These are phyloP conservation scores for Sciurus vulgaris DNA, from an alignment of 2,797 vertebrate species.

Conservation along the genomic window DNA sequence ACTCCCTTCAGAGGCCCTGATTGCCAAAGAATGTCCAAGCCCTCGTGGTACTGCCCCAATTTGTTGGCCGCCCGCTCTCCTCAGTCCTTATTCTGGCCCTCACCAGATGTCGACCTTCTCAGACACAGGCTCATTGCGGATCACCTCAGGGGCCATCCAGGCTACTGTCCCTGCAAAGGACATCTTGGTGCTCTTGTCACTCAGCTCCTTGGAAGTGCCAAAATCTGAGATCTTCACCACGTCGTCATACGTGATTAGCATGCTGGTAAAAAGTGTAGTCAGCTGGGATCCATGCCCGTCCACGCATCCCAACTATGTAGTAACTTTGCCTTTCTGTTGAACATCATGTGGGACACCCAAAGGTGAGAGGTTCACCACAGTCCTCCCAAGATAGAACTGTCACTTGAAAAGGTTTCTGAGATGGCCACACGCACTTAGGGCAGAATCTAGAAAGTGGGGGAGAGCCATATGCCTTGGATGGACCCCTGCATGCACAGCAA, in stretches of 20 bases:
- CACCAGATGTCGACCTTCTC: conserved; percentile 99
- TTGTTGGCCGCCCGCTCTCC: not conserved
- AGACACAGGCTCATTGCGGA: conserved; percentile 97
- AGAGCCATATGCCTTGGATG: not conserved
- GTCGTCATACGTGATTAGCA: conserved; percentile 98
- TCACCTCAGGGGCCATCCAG: conserved; percentile 99
- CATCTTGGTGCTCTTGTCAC: conserved; percentile 99
- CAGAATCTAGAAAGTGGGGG: not conserved
- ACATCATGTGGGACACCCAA: conserved; percentile 9
- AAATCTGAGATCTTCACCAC: conserved; percentile 99
- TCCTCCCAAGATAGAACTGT: not conserved
- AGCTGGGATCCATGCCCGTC: conserved; percentile 28
- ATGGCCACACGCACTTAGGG: not conserved
- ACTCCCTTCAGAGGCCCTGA: not conserved
- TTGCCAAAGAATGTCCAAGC: not conserved
- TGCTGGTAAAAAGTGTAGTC: conserved; percentile 89
- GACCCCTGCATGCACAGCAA: not conserved
- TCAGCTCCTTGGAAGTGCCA: conserved; percentile 97
- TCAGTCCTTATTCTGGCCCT: conserved; percentile 65
- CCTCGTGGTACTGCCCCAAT: not conserved
- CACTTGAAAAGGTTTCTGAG: conserved; percentile 13
- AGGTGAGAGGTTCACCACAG: not conserved
- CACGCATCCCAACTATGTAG: not conserved
- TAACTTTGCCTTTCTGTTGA: not conserved
- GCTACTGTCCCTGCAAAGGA: conserved; percentile 98